phyloP scores from a whole-genome alignment of 1,140 invertebrate species.

The Drosophila oshimai region DNA sequence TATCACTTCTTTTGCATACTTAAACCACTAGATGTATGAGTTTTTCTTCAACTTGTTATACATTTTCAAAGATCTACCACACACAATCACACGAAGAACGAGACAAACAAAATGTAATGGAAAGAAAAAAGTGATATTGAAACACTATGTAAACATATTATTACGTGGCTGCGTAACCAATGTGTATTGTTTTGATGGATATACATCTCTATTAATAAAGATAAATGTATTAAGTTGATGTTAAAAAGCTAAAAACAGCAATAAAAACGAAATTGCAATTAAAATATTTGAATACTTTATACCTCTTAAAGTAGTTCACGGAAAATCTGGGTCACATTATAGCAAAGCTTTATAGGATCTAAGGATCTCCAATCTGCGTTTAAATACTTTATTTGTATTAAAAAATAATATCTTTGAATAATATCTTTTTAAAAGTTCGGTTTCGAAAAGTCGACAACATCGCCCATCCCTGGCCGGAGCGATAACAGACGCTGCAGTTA shows the following conservation, averaged over 20 bases:
- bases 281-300: too few relatives aligned
- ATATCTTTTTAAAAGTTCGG: too few relatives aligned
- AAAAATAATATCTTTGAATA: too few relatives aligned
- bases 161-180: slow-evolving; percentile 65
- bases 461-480: neutral
- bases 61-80: slow-evolving; percentile 52
- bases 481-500: slow-evolving; percentile 48
- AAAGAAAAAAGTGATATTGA: slow-evolving; percentile 72
- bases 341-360: too few relatives aligned
- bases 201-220: slow-evolving; percentile 66
- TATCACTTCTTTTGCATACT: slow-evolving; percentile 66
- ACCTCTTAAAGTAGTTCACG: too few relatives aligned
- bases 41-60: slow-evolving; percentile 59
- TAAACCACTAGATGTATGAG: slow-evolving; percentile 36
- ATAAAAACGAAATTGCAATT: slow-evolving; percentile 41
- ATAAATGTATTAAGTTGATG: slow-evolving; percentile 78
- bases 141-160: slow-evolving; percentile 74
- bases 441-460: neutral
- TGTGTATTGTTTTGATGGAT: slow-evolving; percentile 74
- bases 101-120: slow-evolving; percentile 30
- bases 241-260: slow-evolving; percentile 63
- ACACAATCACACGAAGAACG: slow-evolving; percentile 17
- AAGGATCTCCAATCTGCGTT: too few relatives aligned
- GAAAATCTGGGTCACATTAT: too few relatives aligned
- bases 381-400: too few relatives aligned